Evolutionary conservation across 2,797 vertebrate genomes (phyloP).

Genomic region (Smutsia temminckii): DNA sequence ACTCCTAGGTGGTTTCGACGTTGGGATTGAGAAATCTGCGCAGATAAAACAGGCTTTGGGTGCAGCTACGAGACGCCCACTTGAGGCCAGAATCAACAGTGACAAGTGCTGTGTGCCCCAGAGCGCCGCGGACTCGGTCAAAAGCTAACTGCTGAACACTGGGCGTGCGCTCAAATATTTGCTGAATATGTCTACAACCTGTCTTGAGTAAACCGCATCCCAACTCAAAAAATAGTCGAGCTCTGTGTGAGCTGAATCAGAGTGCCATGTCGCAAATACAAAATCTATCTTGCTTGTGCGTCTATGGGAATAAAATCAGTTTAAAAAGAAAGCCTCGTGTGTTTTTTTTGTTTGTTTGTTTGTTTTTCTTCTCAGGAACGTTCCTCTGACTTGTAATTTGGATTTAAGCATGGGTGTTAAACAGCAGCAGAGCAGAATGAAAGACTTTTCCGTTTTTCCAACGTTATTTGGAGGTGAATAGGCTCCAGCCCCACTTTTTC

Average conservation of each 20-base stretch:
- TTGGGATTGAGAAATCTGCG: background rate
- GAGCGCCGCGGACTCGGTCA: background rate
- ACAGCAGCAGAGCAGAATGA: background rate
- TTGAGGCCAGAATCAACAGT: conserved; percentile 29
- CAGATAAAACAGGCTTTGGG: background rate
- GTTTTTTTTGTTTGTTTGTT: background rate
- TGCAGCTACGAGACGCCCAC: conserved; percentile 31
- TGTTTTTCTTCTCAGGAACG: background rate
- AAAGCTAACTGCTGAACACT: background rate
- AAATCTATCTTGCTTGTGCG: background rate
- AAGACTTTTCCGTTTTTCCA: conserved; percentile 7
- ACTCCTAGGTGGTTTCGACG: background rate
- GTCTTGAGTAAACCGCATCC: background rate
- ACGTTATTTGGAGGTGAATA: background rate
- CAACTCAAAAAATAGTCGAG: conserved; percentile 6
- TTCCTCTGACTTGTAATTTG: background rate
- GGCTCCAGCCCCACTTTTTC: background rate
- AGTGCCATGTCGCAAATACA: background rate
- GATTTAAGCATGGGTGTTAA: background rate
- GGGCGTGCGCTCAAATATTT: background rate
- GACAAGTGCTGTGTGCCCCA: background rate
- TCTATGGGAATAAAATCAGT: conserved; percentile 13
- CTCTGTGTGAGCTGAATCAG: background rate
- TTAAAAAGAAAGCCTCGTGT: background rate
- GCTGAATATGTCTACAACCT: background rate